phyloP scores from a whole-genome alignment of 2,113 vertebrate species.

The Halichoeres trimaculatus region DNA sequence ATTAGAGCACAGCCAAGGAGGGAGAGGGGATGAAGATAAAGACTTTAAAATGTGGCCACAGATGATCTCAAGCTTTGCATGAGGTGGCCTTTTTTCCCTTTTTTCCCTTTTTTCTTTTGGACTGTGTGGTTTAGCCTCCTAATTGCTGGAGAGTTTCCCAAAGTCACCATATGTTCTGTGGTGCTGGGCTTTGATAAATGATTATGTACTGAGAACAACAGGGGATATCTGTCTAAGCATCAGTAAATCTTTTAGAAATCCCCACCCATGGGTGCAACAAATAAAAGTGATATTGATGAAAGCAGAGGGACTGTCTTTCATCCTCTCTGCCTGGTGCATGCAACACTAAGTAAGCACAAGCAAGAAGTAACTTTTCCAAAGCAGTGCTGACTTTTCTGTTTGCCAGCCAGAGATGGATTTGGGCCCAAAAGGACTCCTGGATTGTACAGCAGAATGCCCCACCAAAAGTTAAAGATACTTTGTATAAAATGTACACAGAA shows the following conservation, averaged over 20 bases:
- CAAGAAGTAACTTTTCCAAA: background rate
- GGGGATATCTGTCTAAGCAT: conserved; percentile 13
- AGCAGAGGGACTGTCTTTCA: background rate
- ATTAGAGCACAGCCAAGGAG: conserved; percentile 3
- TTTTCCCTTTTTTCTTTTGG: conserved; percentile 2
- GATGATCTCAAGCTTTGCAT: conserved; percentile 31
- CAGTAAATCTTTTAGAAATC: conserved; percentile 30
- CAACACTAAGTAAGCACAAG: background rate
- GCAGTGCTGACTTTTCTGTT: too few relatives aligned
- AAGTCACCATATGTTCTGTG: conserved; percentile 14
- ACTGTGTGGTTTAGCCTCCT: conserved; percentile 9
- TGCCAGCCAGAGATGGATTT: too few relatives aligned
- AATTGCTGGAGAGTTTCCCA: conserved; percentile 25
- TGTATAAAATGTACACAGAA: too few relatives aligned
- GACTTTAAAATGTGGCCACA: conserved; percentile 25
- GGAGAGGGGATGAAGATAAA: conserved; percentile 1
- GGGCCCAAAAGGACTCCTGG: too few relatives aligned
- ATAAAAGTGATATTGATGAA: conserved; percentile 3
- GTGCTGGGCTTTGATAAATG: conserved; percentile 7
- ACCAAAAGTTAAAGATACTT: too few relatives aligned
- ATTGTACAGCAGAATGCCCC: too few relatives aligned
- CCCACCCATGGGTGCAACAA: conserved; percentile 7
- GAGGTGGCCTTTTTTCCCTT: conserved; percentile 3
- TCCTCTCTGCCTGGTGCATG: background rate
- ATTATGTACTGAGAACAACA: background rate